Evolutionary conservation across 2,113 vertebrate species (phyloP).

Genomic region (Petroica traversi): DNA sequence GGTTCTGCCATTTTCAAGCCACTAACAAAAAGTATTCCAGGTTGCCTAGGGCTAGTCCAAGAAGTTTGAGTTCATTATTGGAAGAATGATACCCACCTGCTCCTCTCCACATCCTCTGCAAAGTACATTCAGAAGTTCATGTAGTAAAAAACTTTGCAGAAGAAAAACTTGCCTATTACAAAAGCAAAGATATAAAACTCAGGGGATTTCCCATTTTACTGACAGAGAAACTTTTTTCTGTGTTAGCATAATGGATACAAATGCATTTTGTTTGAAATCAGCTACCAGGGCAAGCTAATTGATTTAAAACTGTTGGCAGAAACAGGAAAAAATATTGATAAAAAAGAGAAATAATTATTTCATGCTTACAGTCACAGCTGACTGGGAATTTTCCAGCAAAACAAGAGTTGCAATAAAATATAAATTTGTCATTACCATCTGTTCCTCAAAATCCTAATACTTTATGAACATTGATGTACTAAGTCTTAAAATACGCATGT

Average conservation of each 20-base stretch:
- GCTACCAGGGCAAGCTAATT: neutral
- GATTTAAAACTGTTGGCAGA: neutral
- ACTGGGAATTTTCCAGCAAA: neutral
- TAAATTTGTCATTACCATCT: neutral
- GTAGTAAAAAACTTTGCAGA: neutral
- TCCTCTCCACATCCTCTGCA: neutral
- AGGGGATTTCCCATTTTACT: neutral
- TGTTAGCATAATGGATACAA: neutral
- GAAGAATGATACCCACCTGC: neutral
- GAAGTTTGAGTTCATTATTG: neutral
- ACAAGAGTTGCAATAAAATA: neutral
- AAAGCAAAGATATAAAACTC: neutral
- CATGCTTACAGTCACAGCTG: neutral
- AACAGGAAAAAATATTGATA: neutral
- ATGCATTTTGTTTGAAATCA: neutral
- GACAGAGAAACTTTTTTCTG: neutral
- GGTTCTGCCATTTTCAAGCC: neutral
- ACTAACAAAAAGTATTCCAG: neutral
- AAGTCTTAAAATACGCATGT: neutral
- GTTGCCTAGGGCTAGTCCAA: neutral
- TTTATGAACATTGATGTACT: neutral
- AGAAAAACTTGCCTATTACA: neutral
- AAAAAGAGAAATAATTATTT: constrained; percentile 1
- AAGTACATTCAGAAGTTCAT: neutral
- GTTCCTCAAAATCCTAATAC: neutral